Base-by-base conservation (phyloP, 2,888 invertebrate genomes). In the Andrena minutula region DNA sequence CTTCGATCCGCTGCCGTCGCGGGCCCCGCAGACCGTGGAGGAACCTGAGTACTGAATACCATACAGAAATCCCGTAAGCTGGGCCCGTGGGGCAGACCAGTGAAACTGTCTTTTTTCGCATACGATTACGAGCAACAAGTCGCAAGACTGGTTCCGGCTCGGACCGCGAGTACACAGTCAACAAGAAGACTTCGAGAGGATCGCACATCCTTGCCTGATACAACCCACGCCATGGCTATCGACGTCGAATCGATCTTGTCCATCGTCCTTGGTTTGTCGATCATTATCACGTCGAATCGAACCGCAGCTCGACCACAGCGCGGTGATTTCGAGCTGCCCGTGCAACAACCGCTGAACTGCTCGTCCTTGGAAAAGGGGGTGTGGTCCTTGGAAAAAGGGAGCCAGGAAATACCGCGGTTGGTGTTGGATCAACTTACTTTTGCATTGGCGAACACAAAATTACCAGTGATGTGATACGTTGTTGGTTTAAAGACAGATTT, bases 61-160 rank as follows among this genome's bases (percentile, higher is more conserved):
- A 53, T 51, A 49, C 63, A 58, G 70, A 75, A 82, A 84, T 88
- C 82, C 88, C 87, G 88, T 88, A 88, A 82, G 72, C 63, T n/a
- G 4, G 28, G 65, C 41, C 79, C 68, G 70, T 65, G 71, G 65
- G 80, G 81, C 86, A 82, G 68, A 81, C 86, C 82, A 86, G 86
- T 81, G 87, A 88, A 89, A 90, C 84, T 78, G 82, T 80, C 75
- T 74, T 86, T 79, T 86, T 88, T 89, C 86, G 75, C 80, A 63
- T 82, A 80, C 74, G 47, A 63, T 53, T 64, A 75, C 68, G 60
- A 68, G n/a, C 64, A 82, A 81, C 76, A 79, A 75, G 82, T 82
- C 64, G 56, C 23, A 32, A 61, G 53, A 83, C 88, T 80, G 73
- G 84, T 82, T 75, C 71, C 68, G 61, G 12, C 64, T 61, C 30